Evolutionary conservation across 2,888 invertebrate genomes (phyloP).

Genomic region (Mythimna pallens): DNA sequence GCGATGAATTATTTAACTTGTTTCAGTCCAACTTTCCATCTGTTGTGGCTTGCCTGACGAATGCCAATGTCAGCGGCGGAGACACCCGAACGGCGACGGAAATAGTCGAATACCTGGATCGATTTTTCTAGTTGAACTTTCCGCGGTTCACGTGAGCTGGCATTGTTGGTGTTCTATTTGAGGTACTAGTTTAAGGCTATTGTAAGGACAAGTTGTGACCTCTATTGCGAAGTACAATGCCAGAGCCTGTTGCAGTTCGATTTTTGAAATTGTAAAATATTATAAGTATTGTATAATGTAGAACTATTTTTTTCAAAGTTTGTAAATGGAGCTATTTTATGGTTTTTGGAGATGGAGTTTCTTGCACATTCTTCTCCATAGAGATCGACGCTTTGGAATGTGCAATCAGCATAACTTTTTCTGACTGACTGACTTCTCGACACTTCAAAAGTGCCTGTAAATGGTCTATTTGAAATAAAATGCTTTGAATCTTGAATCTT

Average conservation of each 20-base stretch:
- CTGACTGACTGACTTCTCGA: no score
- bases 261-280: no score
- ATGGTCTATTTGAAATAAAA: no score
- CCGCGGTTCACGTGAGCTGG: constrained; percentile 70
- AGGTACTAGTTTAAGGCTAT: constrained; percentile 72
- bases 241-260: constrained; percentile 29
- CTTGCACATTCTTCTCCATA: no score
- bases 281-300: no score
- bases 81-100: constrained; percentile 70
- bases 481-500: no score
- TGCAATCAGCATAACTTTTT: no score
- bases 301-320: no score
- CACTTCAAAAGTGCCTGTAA: no score
- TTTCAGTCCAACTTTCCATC: constrained; percentile 55
- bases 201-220: constrained; percentile 56
- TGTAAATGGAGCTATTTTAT: no score
- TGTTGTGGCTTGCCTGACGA: constrained; percentile 58
- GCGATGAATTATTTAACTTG: constrained; percentile 65
- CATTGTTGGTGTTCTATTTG: constrained; percentile 59
- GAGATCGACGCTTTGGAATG: no score
- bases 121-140: constrained; percentile 84
- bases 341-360: no score
- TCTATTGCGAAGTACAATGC: constrained; percentile 34
- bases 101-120: constrained; percentile 76
- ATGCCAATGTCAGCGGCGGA: constrained; percentile 71